phyloP scores from a whole-genome alignment of 1,140 invertebrate species.

The Cyphomyrmex costatus region DNA sequence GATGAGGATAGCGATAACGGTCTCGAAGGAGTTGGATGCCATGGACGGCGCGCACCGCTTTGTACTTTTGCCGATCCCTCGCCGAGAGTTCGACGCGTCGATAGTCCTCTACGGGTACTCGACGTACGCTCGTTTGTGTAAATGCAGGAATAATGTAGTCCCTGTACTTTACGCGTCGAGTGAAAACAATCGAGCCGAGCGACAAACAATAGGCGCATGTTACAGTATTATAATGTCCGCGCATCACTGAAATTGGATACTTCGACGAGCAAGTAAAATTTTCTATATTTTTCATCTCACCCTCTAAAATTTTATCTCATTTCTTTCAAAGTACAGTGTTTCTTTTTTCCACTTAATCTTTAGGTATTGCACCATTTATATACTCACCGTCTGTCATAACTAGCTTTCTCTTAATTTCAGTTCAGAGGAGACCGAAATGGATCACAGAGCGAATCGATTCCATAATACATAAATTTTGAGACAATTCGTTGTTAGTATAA shows the following conservation, averaged over 20 bases:
- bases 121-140: slow-evolving; percentile 4
- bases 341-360: no score
- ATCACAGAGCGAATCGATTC: no score
- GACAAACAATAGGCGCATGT: not conserved
- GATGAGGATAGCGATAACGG: slow-evolving; percentile 59
- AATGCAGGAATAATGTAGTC: slow-evolving; percentile 31
- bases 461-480: no score
- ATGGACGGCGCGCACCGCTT: slow-evolving; percentile 27
- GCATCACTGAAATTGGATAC: not conserved
- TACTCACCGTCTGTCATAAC: no score
- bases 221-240: not conserved
- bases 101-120: not conserved
- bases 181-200: slow-evolving; percentile 1
- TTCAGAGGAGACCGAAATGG: no score
- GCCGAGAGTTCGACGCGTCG: slow-evolving; percentile 31
- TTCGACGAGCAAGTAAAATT: not conserved
- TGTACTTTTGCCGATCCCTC: slow-evolving; percentile 52
- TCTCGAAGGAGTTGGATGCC: slow-evolving; percentile 60
- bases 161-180: not conserved
- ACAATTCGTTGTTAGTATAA: no score
- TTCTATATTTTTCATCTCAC: not conserved
- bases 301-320: not conserved
- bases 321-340: no score
- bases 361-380: no score
- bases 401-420: no score